Evolutionary conservation across 2,113 vertebrate species (phyloP), one percentile per base, ranked within the genome.

Genomic region (Telmatochromis brachygnathus): DNA sequence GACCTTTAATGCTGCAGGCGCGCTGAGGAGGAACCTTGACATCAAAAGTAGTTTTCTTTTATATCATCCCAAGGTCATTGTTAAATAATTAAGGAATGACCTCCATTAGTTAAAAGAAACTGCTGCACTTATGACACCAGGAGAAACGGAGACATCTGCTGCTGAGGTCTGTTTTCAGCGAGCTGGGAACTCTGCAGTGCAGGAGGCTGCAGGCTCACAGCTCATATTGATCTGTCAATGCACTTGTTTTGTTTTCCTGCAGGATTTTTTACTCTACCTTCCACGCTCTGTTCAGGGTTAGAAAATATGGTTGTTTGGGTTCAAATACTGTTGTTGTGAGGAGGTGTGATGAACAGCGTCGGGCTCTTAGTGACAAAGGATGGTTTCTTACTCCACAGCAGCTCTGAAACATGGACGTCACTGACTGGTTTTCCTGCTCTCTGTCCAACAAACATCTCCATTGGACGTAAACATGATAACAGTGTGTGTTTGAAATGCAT

Each of bases 261-360:
- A 21, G 33, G 33, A 19, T 5, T 0, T 1, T 68, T 37, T 21
- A 21, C 62, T 68, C 35, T 14, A 21, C 10, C 19, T 39, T 68
- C 1, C 35, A 0, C 7, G 2, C 1, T 5, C 11, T 68, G 19
- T 12, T 39, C 35, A 39, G 4, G 35, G 35, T 68, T 9, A 68
- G 60, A 35, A 65, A 35, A 68, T 21, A 8, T 68, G 35, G 1
- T 68, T 68, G 33, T 6, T 68, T 21, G 19, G 62, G 19, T 39
- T 37, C 33, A 68, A 8, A 0, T 65, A 21, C 62, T 21, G 35
- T 58, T 55, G 53, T 7, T 68, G 35, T 39, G 33, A 68, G 33
- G 2, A 37, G 33, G 62, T 2, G 62, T 39, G 7, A 58, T 9
- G 55, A 58, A 58, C 55, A 58, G 55, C 3, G 4, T 28, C 55